A percentile compares a stretch with the other conserved stretches of the same genome.
Conservation (phyloP, 2,888 invertebrate species). For the Laothoe populi region DNA sequence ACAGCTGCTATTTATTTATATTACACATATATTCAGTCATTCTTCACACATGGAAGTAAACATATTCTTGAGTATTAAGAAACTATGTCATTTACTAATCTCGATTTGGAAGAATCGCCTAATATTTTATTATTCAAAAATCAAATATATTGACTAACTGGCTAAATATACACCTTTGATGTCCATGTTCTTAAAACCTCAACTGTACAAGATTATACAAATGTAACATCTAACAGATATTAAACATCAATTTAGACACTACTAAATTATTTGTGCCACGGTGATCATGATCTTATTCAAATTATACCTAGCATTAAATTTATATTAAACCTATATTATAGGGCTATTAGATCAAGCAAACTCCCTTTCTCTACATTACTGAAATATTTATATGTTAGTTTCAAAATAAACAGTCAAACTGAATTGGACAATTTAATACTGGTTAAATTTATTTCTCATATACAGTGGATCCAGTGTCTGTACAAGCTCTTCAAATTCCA, state of each 20-base stretch:
- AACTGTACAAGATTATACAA: conserved; percentile 28
- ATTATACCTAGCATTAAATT: conserved; percentile 18
- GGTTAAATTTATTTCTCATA: conserved; percentile 37
- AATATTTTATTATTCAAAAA: neutral
- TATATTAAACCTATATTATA: conserved; percentile 20
- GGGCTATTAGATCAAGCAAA: conserved; percentile 5
- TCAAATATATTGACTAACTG: neutral
- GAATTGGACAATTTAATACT: conserved; percentile 44
- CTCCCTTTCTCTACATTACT: neutral
- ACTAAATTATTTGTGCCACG: conserved; percentile 27
- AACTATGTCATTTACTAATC: conserved; percentile 7
- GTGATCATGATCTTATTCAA: conserved; percentile 19
- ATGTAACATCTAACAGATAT: conserved; percentile 16
- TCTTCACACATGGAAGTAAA: conserved; percentile 1
- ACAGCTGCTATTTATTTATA: neutral
- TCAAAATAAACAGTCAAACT: conserved; percentile 24
- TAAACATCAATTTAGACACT: conserved; percentile 22
- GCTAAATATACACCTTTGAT: conserved; percentile 12
- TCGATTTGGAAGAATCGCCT: neutral
- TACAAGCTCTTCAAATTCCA: conserved; percentile 38
- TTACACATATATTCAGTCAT: conserved; percentile 20
- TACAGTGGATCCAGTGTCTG: conserved; percentile 36
- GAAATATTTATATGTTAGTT: conserved; percentile 22
- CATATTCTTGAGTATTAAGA: conserved; percentile 19
- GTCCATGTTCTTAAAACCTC: conserved; percentile 13